Percentiles rank a stretch among this genome's conserved stretches.
Evolutionary conservation across 2,113 vertebrate genomes (phyloP).

Genomic region (Syngnathus scovelli): DNA sequence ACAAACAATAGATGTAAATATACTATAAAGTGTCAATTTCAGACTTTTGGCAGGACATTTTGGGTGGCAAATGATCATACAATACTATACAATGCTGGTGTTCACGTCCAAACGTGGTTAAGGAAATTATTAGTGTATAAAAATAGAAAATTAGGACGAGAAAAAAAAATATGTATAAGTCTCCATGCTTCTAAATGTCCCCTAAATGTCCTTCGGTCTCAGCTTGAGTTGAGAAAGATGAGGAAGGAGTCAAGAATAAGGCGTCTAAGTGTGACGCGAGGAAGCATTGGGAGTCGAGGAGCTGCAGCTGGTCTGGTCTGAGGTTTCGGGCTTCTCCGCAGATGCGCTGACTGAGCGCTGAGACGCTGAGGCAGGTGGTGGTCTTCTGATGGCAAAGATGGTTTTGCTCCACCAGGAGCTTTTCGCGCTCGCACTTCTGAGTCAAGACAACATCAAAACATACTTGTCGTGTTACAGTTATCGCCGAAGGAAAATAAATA

Average conservation of each 20-base stretch:
- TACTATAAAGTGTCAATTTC: not conserved
- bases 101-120: not conserved
- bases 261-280: not conserved
- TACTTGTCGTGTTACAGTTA: not conserved
- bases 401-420: constrained; percentile 78
- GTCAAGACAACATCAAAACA: constrained; percentile 8
- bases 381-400: constrained; percentile 80
- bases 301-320: constrained; percentile 85
- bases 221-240: not conserved
- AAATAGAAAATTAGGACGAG: not conserved
- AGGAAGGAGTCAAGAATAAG: not conserved
- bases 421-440: constrained; percentile 85
- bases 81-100: not conserved
- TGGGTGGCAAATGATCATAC: not conserved
- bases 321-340: constrained; percentile 80
- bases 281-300: not conserved
- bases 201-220: not conserved
- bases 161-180: not conserved
- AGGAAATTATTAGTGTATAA: not conserved
- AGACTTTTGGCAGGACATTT: not conserved
- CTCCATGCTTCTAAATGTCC: not conserved
- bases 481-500: not conserved
- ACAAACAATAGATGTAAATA: not conserved
- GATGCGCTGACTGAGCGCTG: constrained; percentile 82
- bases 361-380: constrained; percentile 82